A percentile compares a stretch with the other conserved stretches of the same genome.
Evolutionary conservation across 2,888 invertebrate genomes (phyloP).

Genomic region (Agrochola lychnidis): DNA sequence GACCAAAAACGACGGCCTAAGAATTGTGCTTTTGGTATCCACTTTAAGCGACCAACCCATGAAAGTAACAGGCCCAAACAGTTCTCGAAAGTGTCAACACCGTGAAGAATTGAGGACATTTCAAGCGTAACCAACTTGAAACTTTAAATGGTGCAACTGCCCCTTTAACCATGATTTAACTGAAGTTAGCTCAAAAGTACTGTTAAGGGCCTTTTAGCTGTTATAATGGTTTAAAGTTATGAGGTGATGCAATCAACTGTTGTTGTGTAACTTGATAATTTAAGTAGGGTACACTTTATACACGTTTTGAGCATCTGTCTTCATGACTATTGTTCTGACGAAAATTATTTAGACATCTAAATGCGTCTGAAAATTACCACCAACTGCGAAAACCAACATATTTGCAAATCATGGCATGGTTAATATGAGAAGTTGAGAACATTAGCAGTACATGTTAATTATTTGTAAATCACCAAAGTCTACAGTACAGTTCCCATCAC

Average conservation of each 20-base stretch:
- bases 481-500: no score
- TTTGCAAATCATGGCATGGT: background rate
- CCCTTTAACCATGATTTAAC: constrained; percentile 26
- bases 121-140: constrained; percentile 47
- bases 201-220: constrained; percentile 20
- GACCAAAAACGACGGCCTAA: background rate
- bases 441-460: background rate
- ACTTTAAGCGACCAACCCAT: background rate
- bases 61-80: constrained; percentile 5
- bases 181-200: constrained; percentile 29
- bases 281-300: constrained; percentile 14
- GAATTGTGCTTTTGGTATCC: constrained; percentile 4
- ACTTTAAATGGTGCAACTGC: constrained; percentile 38
- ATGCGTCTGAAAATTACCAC: background rate
- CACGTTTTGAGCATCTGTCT: background rate
- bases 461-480: background rate
- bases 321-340: background rate
- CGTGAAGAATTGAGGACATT: constrained; percentile 17
- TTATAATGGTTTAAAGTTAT: constrained; percentile 31
- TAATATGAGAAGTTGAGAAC: no score
- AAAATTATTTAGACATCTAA: background rate
- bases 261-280: constrained; percentile 7
- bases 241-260: constrained; percentile 20
- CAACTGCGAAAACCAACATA: background rate
- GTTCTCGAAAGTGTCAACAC: constrained; percentile 21